Percentiles rank a stretch among this genome's conserved stretches.
phyloP scores from a whole-genome alignment of 1,140 invertebrate genomes.

The Apis cerana region DNA sequence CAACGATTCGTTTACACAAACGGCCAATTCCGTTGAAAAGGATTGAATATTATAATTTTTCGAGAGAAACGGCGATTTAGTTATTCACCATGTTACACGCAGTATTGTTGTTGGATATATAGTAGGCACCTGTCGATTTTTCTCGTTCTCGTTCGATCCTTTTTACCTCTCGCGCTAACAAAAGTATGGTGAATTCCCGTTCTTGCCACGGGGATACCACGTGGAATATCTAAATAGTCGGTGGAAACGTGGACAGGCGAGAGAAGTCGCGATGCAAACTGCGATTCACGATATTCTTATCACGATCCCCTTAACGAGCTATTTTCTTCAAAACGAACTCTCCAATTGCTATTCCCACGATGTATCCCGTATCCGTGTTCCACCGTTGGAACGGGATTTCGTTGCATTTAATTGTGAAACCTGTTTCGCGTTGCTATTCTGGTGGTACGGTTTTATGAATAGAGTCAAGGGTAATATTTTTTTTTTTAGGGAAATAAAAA shows the following conservation, averaged over 20 bases:
- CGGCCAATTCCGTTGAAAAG: too few species aligned
- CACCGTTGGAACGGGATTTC: neutral
- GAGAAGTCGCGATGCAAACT: neutral
- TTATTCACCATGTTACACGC: too few species aligned
- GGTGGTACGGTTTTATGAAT: neutral
- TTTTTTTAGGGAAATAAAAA: neutral
- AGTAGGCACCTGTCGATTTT: neutral
- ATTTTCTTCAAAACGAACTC: conserved; percentile 14
- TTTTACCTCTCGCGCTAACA: neutral
- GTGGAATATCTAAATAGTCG: neutral
- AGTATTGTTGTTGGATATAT: too few species aligned
- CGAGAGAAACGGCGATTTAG: too few species aligned
- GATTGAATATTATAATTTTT: too few species aligned
- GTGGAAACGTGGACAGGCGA: neutral
- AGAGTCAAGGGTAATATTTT: neutral
- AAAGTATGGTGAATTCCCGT: conserved; percentile 5
- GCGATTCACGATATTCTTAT: neutral
- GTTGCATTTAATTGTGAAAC: neutral
- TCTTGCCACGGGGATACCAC: neutral
- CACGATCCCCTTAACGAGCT: conserved; percentile 11
- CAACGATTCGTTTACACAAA: too few species aligned
- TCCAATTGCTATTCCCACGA: neutral
- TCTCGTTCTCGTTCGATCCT: neutral
- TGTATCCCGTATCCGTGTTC: neutral
- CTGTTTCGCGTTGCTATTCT: neutral